These are phyloP conservation scores for Hylia prasina DNA, from an alignment of 2,113 vertebrate species.

Conservation along the genomic window DNA sequence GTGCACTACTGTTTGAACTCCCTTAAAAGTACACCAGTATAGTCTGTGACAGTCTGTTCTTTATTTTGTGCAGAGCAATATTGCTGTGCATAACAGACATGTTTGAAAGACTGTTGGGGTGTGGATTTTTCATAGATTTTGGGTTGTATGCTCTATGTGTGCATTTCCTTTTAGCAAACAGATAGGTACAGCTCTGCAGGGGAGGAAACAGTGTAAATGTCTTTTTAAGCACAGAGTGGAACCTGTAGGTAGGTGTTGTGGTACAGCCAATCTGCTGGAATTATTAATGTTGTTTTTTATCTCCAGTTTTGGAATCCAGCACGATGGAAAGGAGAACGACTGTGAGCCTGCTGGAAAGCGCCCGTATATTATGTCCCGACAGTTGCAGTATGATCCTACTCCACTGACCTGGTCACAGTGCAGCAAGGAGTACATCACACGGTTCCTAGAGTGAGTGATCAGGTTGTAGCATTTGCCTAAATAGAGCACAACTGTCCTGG, in stretches of 20 bases:
- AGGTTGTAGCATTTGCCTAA: not conserved
- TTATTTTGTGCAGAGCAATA: not conserved
- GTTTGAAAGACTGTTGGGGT: not conserved
- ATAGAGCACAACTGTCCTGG: not conserved
- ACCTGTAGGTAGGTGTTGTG: not conserved
- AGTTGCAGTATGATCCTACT: slow-evolving; percentile 91
- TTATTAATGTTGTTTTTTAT: not conserved
- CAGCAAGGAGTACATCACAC: slow-evolving; percentile 98
- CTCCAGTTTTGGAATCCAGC: slow-evolving; percentile 93
- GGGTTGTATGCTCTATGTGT: accelerated
- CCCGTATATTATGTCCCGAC: slow-evolving; percentile 93
- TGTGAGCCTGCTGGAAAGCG: slow-evolving; percentile 85
- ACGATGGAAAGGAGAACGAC: slow-evolving; percentile 95
- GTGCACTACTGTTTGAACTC: not conserved
- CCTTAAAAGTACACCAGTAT: not conserved
- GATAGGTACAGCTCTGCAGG: not conserved
- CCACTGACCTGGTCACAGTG: slow-evolving; percentile 95
- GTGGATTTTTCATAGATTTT: not conserved
- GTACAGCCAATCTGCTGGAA: not conserved
- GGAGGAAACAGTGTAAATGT: not conserved
- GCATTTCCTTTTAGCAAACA: not conserved
- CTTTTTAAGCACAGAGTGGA: not conserved
- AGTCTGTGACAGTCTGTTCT: not conserved
- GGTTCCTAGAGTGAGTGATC: slow-evolving; percentile 90
- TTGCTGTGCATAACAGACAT: not conserved